Base-by-base conservation (phyloP, 2,113 vertebrate species). In the Helogale parvula region DNA sequence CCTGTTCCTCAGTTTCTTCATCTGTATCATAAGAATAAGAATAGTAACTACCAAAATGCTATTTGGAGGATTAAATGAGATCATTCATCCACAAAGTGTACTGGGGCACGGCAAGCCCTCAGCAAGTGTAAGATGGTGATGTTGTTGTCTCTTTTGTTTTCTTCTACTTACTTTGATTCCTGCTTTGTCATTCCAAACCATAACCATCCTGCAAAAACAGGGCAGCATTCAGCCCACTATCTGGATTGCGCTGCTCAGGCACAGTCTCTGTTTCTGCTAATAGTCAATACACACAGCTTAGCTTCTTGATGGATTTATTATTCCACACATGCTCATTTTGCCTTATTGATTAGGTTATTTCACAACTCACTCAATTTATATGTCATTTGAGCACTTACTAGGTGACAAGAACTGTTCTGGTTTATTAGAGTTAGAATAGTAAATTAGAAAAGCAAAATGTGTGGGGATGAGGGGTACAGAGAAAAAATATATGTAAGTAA, bases 341-440 rank as follows among this genome's bases (percentile, higher is more conserved):
- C 57, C 35, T 79, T 81, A 87, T 93, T 74, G 41, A 13, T 52
- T 86, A 66, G 65, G 86, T 93, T 79, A 66, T 86, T 50, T 77
- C 47, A 87, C 80, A 54, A 54, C 5, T 79, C 87, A 21, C 21
- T 83, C 45, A 33, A 68, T 63, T 89, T 5, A 1, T 82, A 14
- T 31, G 69, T 54, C 27, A 3, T 50, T 4, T 68, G 79, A 86
- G 38, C 23, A 31, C 77, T 47, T 35, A n/a, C 47, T 66, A 82
- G 54, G 60, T 79, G 23, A 77, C 82, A 19, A 86, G 41, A 13
- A 15, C 72, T 45, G 9, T 65, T 90, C 88, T 89, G 17, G 66
- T 80, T 87, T 80, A 38, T 65, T 33, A 65, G 29, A 47, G 29
- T 92, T 38, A 38, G 35, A 83, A 83, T 11, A n/a, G 47, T 83